These are phyloP conservation scores for Pedionomus torquatus DNA, from an alignment of 2,113 vertebrate genomes.

Conservation along the genomic window DNA sequence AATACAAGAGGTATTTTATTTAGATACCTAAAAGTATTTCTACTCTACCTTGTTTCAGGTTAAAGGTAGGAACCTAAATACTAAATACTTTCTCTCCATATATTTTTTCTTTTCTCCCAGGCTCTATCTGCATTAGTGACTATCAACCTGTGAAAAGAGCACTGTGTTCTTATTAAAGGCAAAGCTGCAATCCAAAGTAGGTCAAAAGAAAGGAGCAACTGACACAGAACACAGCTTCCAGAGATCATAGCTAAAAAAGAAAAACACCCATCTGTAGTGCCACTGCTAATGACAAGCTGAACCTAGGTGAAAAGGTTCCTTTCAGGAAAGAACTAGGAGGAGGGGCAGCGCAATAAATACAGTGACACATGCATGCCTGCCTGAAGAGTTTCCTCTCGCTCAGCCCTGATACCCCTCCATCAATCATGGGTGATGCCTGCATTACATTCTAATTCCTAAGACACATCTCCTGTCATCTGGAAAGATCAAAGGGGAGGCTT, in stretches of 20 bases:
- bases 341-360: constrained; percentile 41
- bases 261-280: constrained; percentile 53
- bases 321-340: constrained; percentile 53
- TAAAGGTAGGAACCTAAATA: not conserved
- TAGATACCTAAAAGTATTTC: not conserved
- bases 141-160: constrained; percentile 5
- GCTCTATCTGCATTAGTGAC: not conserved
- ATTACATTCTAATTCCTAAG: constrained; percentile 76
- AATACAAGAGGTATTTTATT: not conserved
- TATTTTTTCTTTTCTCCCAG: not conserved
- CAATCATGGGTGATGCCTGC: constrained; percentile 73
- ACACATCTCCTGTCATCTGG: constrained; percentile 66
- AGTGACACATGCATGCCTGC: constrained; percentile 52
- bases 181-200: constrained; percentile 31
- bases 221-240: constrained; percentile 12
- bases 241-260: constrained; percentile 57
- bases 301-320: constrained; percentile 36
- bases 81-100: not conserved
- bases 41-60: not conserved
- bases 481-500: constrained; percentile 70
- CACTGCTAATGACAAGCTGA: constrained; percentile 77
- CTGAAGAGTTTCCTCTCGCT: constrained; percentile 63
- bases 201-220: constrained; percentile 50
- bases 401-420: constrained; percentile 54
- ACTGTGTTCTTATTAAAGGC: constrained; percentile 17